Conservation (phyloP, 1,140 invertebrate genomes). For the Camponotus vicinus region DNA sequence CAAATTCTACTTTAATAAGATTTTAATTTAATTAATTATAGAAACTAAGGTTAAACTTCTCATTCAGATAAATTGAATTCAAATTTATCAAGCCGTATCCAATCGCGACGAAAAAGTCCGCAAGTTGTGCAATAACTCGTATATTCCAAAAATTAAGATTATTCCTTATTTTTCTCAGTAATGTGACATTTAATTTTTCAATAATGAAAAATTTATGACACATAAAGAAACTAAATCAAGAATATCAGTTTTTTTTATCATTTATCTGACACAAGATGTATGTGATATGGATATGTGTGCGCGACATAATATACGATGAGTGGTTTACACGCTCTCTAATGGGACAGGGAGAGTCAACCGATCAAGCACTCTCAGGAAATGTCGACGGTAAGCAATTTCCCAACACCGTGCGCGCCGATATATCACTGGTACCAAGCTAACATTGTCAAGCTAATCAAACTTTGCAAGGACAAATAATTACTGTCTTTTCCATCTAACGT, state of each 20-base stretch:
- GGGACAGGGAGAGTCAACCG: conserved; percentile 43
- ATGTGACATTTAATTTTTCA: neutral
- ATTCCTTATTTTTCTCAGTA: neutral
- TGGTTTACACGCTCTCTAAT: conserved; percentile 64
- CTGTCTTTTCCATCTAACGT: conserved; percentile 21
- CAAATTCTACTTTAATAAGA: conserved; percentile 29
- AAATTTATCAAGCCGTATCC: neutral
- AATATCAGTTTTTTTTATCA: conserved; percentile 44
- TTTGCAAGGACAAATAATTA: conserved; percentile 53
- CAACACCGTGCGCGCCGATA: conserved; percentile 15
- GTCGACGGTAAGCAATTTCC: conserved; percentile 64
- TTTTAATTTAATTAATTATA: conserved; percentile 35
- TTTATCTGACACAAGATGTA: conserved; percentile 29
- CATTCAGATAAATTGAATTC: neutral
- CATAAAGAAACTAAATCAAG: neutral
- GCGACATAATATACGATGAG: conserved; percentile 56
- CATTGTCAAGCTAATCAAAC: conserved; percentile 54
- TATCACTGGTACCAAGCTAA: conserved; percentile 41
- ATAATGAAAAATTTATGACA: neutral
- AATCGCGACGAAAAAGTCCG: neutral
- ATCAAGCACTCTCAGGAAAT: conserved; percentile 54
- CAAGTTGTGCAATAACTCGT: neutral
- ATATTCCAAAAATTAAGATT: conserved; percentile 10
- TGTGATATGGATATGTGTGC: neutral
- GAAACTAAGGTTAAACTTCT: neutral